These are phyloP conservation scores for Syrphus vitripennis DNA, from an alignment of 2,888 invertebrate species.

Conservation along the genomic window DNA sequence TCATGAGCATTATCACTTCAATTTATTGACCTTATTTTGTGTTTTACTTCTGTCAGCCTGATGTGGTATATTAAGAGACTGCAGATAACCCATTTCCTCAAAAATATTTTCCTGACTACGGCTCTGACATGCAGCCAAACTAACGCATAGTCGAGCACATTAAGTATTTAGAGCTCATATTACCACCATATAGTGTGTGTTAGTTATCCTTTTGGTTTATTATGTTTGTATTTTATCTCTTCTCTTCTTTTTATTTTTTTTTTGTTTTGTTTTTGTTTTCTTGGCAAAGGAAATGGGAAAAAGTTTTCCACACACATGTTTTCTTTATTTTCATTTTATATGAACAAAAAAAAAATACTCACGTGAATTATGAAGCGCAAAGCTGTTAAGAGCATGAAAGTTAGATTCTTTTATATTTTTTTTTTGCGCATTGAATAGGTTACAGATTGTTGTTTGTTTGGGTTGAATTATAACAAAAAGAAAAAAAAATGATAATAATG, in stretches of 20 bases:
- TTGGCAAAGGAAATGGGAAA: constrained; percentile 1
- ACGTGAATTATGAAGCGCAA: constrained; percentile 26
- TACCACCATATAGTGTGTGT: constrained; percentile 42
- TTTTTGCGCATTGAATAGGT: constrained; percentile 1
- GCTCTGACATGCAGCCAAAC: not conserved
- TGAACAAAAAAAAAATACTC: not conserved
- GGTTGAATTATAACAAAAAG: constrained; percentile 26
- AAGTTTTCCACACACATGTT: constrained; percentile 28
- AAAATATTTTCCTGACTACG: not conserved
- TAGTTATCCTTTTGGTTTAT: constrained; percentile 33
- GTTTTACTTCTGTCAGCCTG: no score
- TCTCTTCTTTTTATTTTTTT: no score
- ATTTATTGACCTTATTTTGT: no score
- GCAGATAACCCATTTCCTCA: no score
- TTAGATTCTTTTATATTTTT: constrained; percentile 15
- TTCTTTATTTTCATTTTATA: constrained; percentile 30
- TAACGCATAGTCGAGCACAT: constrained; percentile 14
- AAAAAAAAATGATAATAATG: not conserved
- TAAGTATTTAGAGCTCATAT: constrained; percentile 60
- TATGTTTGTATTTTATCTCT: constrained; percentile 12
- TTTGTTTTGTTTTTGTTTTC: not conserved
- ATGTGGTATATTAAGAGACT: no score
- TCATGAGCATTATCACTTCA: no score
- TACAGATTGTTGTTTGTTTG: constrained; percentile 31
- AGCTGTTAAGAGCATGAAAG: constrained; percentile 33